Base-by-base conservation (phyloP, 2,888 invertebrate species). In the Elysia crispata region DNA sequence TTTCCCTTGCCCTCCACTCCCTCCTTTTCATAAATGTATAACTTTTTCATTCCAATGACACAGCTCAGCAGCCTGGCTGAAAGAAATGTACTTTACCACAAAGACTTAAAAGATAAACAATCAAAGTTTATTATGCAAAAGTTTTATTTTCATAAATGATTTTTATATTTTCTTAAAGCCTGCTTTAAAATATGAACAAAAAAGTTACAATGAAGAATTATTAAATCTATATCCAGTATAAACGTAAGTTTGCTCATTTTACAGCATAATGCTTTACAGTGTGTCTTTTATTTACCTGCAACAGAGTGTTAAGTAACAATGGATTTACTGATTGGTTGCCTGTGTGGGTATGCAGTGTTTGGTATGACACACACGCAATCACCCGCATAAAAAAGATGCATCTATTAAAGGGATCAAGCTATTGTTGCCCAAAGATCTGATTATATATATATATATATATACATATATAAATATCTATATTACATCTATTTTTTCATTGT, bases 41-140 rank as follows among this genome's bases (percentile, higher is more conserved):
- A 41, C 41, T 41, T 72, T 73, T 78, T 78, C 78, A 78, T 78
- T 78, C 78, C 78, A 78, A 73, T 78, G 54, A 62, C 30, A n/a
- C 15, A 78, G 57, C 73, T 78, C 62, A 73, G 72, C 64, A 70
- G 64, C 28, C 11, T 20, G 49, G 8, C 23, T 69, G 50, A 77
- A 8, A 18, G 30, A 60, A 41, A 41, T 41, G 41, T 41, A 41
- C 41, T 41, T 33, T 25, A 70, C 64, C 60, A 60, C 69, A 57
- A 64, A 73, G 41, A 41, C 41, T 41, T 73, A 33, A 54, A 78
- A 66, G 66, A 41, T 74, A 79, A 66, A 41, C 50, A 79, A 79
- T 74, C 79, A 79, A 79, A 79, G 79, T 79, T n/a, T 79, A 75
- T 74, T 79, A 79, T 79, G 79, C 79, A 79, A 79, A 74, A 41